Conservation (phyloP, 2,888 invertebrate species). For the Napeogenes inachia region DNA sequence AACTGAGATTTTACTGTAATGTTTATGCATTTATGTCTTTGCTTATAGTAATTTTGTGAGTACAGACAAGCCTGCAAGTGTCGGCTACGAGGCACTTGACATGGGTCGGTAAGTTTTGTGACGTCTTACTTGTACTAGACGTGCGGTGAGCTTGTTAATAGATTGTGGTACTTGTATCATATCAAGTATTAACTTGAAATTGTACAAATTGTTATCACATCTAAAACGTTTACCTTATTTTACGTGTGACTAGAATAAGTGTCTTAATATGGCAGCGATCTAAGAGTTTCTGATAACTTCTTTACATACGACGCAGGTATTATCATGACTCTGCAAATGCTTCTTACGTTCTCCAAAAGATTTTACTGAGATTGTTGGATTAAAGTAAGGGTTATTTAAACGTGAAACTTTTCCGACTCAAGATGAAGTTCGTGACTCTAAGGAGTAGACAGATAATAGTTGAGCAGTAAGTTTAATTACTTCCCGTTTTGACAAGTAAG, state of each 20-base stretch:
- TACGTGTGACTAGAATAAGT: not conserved
- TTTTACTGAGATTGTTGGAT: constrained; percentile 44
- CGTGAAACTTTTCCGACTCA: constrained; percentile 56
- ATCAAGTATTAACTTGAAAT: not conserved
- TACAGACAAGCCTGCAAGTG: too few species aligned
- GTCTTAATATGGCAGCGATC: not conserved
- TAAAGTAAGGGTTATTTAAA: constrained; percentile 45
- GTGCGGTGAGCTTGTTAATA: not conserved
- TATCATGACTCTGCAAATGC: not conserved
- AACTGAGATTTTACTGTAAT: too few species aligned
- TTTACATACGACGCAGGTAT: not conserved
- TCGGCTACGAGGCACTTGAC: not conserved
- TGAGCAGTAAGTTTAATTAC: constrained; percentile 70
- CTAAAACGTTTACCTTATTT: not conserved
- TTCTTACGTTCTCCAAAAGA: not conserved
- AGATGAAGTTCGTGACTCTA: constrained; percentile 56
- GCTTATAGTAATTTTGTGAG: too few species aligned
- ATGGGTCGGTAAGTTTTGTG: not conserved
- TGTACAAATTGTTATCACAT: not conserved
- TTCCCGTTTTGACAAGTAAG: constrained; percentile 42
- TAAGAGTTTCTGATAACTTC: not conserved
- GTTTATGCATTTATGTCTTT: too few species aligned
- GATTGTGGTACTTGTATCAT: not conserved
- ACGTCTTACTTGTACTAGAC: not conserved
- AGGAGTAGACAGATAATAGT: constrained; percentile 63